phyloP scores from a whole-genome alignment of 2,888 invertebrate species.

The Caenorhabditis afra region DNA sequence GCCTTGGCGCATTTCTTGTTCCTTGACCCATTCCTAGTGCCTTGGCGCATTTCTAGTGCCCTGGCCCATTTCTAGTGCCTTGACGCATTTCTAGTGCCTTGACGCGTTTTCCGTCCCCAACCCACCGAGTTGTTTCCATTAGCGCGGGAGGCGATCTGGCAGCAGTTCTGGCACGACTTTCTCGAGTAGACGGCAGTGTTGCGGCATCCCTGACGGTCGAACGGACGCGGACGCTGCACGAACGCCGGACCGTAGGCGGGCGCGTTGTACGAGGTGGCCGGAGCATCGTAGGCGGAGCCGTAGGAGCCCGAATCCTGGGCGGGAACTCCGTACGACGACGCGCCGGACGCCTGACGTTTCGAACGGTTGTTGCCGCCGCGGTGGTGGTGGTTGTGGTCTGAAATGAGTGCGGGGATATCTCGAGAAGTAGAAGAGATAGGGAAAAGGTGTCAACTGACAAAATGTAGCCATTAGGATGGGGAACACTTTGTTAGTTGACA shows the following conservation, averaged over 20 bases:
- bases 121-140: slow-evolving; percentile 61
- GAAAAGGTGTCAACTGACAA: too few species aligned
- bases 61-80: slow-evolving; percentile 5
- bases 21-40: background rate
- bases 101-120: slow-evolving; percentile 3
- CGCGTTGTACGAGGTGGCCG: slow-evolving; percentile 23
- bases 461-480: too few species aligned
- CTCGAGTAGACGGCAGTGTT: slow-evolving; percentile 68
- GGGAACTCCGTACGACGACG: slow-evolving; percentile 50
- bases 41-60: slow-evolving; percentile 4
- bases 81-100: background rate
- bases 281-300: slow-evolving; percentile 23
- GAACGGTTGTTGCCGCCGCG: slow-evolving; percentile 26
- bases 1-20: too few species aligned
- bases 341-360: slow-evolving; percentile 23
- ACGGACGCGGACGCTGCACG: slow-evolving; percentile 53
- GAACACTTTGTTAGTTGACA: too few species aligned
- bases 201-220: slow-evolving; percentile 66
- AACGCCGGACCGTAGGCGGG: slow-evolving; percentile 44
- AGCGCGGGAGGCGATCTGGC: slow-evolving; percentile 63
- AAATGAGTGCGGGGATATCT: too few species aligned
- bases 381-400: too few species aligned
- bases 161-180: slow-evolving; percentile 71
- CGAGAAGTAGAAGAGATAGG: too few species aligned
- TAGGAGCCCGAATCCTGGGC: slow-evolving; percentile 32